Base-by-base conservation (phyloP, 2,113 vertebrate species). In the Muntiacus muntjak region DNA sequence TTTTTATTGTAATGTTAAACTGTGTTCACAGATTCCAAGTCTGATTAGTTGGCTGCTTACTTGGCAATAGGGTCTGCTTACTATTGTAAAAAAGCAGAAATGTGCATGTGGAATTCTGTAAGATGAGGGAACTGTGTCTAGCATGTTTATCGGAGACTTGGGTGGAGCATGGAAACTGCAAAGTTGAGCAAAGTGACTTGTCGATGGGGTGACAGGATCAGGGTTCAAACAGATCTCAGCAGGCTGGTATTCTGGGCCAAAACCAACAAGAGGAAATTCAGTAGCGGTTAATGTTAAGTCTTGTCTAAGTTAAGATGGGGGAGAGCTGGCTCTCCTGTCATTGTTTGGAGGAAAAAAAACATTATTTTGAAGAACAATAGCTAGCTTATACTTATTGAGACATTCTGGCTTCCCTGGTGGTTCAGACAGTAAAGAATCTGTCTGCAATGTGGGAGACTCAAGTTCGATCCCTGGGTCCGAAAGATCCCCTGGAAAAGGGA, bases 1-100 rank as follows among this genome's bases (percentile, higher is more conserved):
- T 88, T 94, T 96, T 85, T 47, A 52, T 81, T 84, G 82, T 94
- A 96, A 93, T 54, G 1, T 81, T 60, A 82, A 94, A 54, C 94
- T 43, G 1, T 86, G 45, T 78, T 54, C 67, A 64, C 58, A 78
- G 67, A 88, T 78, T 55, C 88, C 52, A 45, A 55, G 47, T 89
- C 76, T 43, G 91, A 89, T 60, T 50, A 82, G 43, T 71, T 81
- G 93, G 81, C 93, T 84, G 86, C 91, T 90, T 87, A 45, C 58
- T 92, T 76, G 93, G 81, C 81, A 76, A 21, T 2, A 12, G 26
- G n/a, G 28, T 33, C 78, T 40, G n/a, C 89, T 88, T 94, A 50
- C 43, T 82, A 23, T 21, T 81, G 89, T 78, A 62, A 55, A 90
- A 94, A 87, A 54, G 43, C 78, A 85, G 95, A 91, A 71, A 36